phyloP scores from a whole-genome alignment of 1,140 invertebrate species.

The Anastrepha ludens region DNA sequence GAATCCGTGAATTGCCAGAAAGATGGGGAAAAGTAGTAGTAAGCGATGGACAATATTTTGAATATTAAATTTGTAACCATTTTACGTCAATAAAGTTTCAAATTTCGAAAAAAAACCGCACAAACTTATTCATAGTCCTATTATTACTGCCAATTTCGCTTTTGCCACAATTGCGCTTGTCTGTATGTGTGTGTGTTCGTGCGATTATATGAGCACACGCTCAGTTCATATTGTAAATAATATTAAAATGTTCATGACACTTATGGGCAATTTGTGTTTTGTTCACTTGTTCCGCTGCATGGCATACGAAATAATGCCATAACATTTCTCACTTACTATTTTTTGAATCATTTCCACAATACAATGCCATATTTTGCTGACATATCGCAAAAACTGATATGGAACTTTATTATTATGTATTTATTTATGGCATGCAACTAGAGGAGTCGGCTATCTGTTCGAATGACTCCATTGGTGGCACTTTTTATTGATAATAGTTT shows the following conservation, averaged over 20 bases:
- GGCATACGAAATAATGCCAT: constrained; percentile 8
- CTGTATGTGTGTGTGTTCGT: background rate
- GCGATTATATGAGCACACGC: background rate
- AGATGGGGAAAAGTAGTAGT: too few relatives aligned
- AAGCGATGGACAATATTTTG: too few relatives aligned
- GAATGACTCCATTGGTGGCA: background rate
- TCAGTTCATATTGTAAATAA: constrained; percentile 8
- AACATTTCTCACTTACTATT: background rate
- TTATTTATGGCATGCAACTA: background rate
- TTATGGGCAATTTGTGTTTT: constrained; percentile 24
- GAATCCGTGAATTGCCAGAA: too few relatives aligned
- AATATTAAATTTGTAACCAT: too few relatives aligned
- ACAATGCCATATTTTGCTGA: constrained; percentile 6
- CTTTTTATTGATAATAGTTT: background rate
- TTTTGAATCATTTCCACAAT: background rate
- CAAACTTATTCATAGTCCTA: too few relatives aligned
- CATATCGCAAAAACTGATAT: background rate
- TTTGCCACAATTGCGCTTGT: background rate
- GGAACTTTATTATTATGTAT: constrained; percentile 11
- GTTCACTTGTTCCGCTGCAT: constrained; percentile 13
- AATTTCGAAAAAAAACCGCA: too few relatives aligned
- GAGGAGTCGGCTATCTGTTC: background rate
- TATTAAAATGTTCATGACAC: constrained; percentile 9
- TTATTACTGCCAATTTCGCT: constrained; percentile 28
- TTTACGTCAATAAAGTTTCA: too few relatives aligned